Evolutionary conservation across 2,888 invertebrate species (phyloP), one percentile per base, ranked within the genome.

Genomic region (Pheosia gnoma): DNA sequence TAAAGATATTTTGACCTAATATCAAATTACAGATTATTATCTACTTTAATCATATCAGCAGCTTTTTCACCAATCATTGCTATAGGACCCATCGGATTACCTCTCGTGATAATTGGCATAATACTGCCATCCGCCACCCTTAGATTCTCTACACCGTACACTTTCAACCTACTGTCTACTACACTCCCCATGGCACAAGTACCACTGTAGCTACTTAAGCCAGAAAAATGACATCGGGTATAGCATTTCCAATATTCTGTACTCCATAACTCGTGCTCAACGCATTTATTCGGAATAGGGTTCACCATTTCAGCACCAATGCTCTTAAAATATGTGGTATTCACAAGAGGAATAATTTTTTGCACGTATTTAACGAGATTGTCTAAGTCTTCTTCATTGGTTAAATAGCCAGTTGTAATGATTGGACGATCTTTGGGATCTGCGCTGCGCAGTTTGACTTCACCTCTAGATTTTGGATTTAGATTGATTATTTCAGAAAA

Each of bases 101-200:
- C 96, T 72, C 96, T 96, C 0, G 96, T 91, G 58, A 97, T 95
- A 3, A 83, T 89, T 0, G 97, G 97, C 96, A 97, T 97, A 37
- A 97, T 94, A 39, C 96, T 96, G 0, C 96, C 96, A 79, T 96
- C 96, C 0, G 94, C 94, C 0, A 96, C 96, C 49, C 96, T 88
- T 1, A 95, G 75, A 10, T 91, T 87, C 7, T 63, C 59, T 1
- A 74, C 61, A 4, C 73, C 73, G 6, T 61, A 41, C 7, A 78
- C 78, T 51, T 62, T 71, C 36, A 78, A 58, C 25, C 60, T 61
- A 2, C 63, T 57, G 57, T 78, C 77, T 8, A 78, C 75, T 4
- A 78, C 79, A 41, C 72, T 68, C 0, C 78, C 78, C 71, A 78
- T 78, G 3, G 71, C 68, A 38, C 78, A 78, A 25, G 78, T 78